Base-by-base conservation (phyloP, 2,113 vertebrate species). In the Gallinago paraguaiae region DNA sequence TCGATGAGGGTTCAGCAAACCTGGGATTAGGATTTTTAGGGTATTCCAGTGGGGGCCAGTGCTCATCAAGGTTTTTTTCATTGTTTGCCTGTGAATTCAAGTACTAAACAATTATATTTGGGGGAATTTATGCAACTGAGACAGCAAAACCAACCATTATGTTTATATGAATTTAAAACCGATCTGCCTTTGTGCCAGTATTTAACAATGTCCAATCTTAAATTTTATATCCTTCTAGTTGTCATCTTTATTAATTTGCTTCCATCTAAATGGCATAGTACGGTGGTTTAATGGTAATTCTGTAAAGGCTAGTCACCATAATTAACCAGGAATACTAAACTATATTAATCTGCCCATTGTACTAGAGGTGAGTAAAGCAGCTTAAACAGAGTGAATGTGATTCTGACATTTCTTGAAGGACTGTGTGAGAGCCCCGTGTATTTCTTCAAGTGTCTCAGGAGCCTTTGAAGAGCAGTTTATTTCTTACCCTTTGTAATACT, bases 21-120 rank as follows among this genome's bases (percentile, higher is more conserved):
- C 48, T 45, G 46, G 16, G 67, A 7, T 23, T 12, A 0, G 7
- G 9, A 8, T 25, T 24, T 28, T 14, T 0, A 2, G 48, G 46
- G 15, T 31, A 5, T 79, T 75, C 27, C 43, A 10, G 8, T 7
- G 4, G 9, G 10, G 18, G 5, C 16, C 33, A 11, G 31, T 23
- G 7, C 20, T 65, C 59, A 9, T 50, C 53, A 5, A 8, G 18
- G 19, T 7, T 23, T 30, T 33, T 39, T 54, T 27, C 23, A 5
- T 56, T 18, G 16, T 50, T 71, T 70, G 13, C 35, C 68, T 64
- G 43, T 59, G 61, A 57, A 53, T 81, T 76, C 43, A 33, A 45
- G 54, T 11, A 8, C 30, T 33, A 2, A 80, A 57, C n/a, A 46
- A 4, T 50, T 15, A 12, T 2, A 0, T 59, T 69, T n/a, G 22